Conservation (phyloP, 2,888 invertebrate species). For the Cosmopolites sordidus region DNA sequence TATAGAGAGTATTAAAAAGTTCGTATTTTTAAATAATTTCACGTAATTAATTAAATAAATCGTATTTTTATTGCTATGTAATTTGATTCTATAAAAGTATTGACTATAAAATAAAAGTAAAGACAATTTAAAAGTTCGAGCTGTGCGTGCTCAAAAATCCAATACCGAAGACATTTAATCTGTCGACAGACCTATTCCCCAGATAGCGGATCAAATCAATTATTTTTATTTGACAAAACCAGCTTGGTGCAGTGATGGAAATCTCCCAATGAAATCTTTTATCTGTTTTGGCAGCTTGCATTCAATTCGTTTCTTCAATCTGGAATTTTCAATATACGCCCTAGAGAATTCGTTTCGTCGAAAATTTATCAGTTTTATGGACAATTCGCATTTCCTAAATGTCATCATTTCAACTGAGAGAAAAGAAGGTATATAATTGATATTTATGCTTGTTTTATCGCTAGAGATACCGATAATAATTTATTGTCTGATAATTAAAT, state of each 20-base stretch:
- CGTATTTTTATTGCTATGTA: too few relatives aligned
- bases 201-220: constrained; percentile 18
- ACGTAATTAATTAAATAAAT: too few relatives aligned
- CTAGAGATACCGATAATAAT: too few relatives aligned
- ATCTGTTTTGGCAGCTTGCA: constrained; percentile 23
- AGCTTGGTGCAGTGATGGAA: constrained; percentile 13
- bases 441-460: too few relatives aligned
- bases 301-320: constrained; percentile 21
- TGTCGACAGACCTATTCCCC: constrained; percentile 10
- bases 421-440: too few relatives aligned
- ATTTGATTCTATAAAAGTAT: too few relatives aligned
- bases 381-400: constrained; percentile 21
- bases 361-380: constrained; percentile 15
- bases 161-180: neutral
- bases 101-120: too few relatives aligned
- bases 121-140: too few relatives aligned
- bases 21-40: too few relatives aligned
- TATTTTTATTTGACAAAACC: constrained; percentile 17
- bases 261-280: constrained; percentile 23
- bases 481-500: too few relatives aligned
- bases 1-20: too few relatives aligned
- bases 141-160: too few relatives aligned
- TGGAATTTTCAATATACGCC: constrained; percentile 25
- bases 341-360: constrained; percentile 13
- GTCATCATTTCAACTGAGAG: constrained; percentile 10